Conservation (phyloP, 2,888 invertebrate genomes). For the Lissonota sp. region DNA sequence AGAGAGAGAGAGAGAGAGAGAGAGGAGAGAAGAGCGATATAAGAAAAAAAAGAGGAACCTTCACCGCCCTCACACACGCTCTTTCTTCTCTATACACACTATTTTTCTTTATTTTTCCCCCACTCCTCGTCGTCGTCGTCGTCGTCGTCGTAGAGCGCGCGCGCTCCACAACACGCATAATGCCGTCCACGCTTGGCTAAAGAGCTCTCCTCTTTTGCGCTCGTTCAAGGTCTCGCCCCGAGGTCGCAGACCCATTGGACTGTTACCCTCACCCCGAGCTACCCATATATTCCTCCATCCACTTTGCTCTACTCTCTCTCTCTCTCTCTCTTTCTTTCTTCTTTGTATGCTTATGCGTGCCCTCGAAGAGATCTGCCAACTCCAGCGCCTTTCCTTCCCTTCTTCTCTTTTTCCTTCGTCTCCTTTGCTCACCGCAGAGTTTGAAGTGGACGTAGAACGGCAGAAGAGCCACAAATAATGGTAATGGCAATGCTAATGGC, state of each 20-base stretch:
- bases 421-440: slow-evolving; percentile 17
- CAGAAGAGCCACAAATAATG: slow-evolving; percentile 63
- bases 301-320: slow-evolving; percentile 44
- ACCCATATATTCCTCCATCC: slow-evolving; percentile 41
- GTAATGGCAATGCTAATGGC: slow-evolving; percentile 69
- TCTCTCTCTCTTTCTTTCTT: slow-evolving; percentile 40
- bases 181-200: slow-evolving; percentile 61
- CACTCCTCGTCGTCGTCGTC: slow-evolving; percentile 46
- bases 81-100: slow-evolving; percentile 54
- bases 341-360: slow-evolving; percentile 31
- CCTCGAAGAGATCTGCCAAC: slow-evolving; percentile 26
- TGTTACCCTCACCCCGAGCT: slow-evolving; percentile 57
- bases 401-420: background rate
- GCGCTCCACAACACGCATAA: slow-evolving; percentile 45
- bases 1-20: slow-evolving; percentile 50
- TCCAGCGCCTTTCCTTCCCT: slow-evolving; percentile 9
- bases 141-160: slow-evolving; percentile 37
- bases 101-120: slow-evolving; percentile 57
- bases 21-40: slow-evolving; percentile 32
- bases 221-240: slow-evolving; percentile 77
- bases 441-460: slow-evolving; percentile 31
- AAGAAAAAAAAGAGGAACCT: slow-evolving; percentile 63
- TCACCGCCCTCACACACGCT: slow-evolving; percentile 59
- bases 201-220: slow-evolving; percentile 60
- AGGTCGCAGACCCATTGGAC: slow-evolving; percentile 73